Base-by-base conservation (phyloP, 2,888 invertebrate species). In the Netelia inedita region DNA sequence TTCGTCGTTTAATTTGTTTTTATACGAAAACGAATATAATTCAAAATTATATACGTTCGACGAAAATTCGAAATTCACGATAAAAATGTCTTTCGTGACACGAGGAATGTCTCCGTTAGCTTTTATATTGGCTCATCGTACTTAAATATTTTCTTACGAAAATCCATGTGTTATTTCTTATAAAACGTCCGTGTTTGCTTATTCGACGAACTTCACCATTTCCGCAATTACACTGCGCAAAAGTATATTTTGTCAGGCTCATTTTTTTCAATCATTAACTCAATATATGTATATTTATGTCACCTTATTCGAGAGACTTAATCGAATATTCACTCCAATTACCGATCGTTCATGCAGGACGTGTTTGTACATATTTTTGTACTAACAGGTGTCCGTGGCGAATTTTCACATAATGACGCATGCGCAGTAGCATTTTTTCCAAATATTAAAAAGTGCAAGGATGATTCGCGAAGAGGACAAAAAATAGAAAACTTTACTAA, bases 381-480 rank as follows among this genome's bases (percentile, higher is more conserved):
- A 46, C 11, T 16, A 35, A 69, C 53, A 55, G 28, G 50, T 23
- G 55, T 55, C 16, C 16, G 6, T 53, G 9, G 11, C 6, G n/a
- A 16, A 65, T 65, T n/a, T 41, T 8, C 63, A 16, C n/a, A 16
- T 8, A 6, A n/a, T 28, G 63, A 65, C 63, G 63, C 41, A 65
- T 14, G 1, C 14, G 14, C 46, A 46, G 28, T 28, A 28, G 28
- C 28, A 28, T 28, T 28, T 28, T 28, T 28, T 3, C 5, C 28
- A 28, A 6, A 28, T 28, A 28, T 28, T 5, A 5, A 28, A 28
- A 5, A 28, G 2, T 46, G 14, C 10, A 46, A 46, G 46, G 2
- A 46, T 14, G 46, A 14, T 14, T 46, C 46, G 10, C 11, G 14
- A 14, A 46, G 10, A 11, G 10, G 10, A 46, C 8, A 11, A 43